These are phyloP conservation scores for Cyprinella venusta DNA, from an alignment of 2,797 vertebrate genomes.

Conservation along the genomic window DNA sequence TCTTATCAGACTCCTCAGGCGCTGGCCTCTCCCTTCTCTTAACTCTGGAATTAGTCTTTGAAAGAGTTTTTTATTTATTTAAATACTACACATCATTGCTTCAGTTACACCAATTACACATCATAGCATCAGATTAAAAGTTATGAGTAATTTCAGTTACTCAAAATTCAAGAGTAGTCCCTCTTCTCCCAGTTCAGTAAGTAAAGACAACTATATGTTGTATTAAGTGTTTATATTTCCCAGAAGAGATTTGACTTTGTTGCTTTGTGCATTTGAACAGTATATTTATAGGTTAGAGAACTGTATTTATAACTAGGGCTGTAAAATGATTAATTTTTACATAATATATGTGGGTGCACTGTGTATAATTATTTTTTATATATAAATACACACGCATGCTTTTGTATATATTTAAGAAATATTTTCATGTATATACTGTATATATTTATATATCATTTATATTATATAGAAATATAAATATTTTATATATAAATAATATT, in stretches of 20 bases:
- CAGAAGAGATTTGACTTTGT: neutral
- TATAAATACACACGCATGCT: too few relatives aligned
- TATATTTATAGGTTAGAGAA: neutral
- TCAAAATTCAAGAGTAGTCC: too few relatives aligned
- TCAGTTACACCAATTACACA: neutral
- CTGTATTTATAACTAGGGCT: neutral
- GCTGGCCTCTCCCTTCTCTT: slow-evolving; percentile 19
- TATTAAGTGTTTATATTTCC: neutral
- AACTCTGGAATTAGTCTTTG: slow-evolving; percentile 10
- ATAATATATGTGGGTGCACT: too few relatives aligned
- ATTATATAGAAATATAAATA: too few relatives aligned
- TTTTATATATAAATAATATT: too few relatives aligned
- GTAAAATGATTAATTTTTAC: too few relatives aligned
- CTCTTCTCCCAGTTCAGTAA: neutral
- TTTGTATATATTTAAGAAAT: too few relatives aligned
- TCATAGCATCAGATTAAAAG: neutral
- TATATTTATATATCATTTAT: too few relatives aligned
- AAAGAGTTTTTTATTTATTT: neutral
- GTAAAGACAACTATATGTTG: neutral
- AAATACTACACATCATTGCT: neutral
- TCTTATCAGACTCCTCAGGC: slow-evolving; percentile 41
- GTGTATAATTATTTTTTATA: too few relatives aligned
- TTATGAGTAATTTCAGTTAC: neutral
- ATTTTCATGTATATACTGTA: too few relatives aligned
- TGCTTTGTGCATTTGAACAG: neutral